These are phyloP conservation scores for Pomatorhinus ruficollis DNA, from an alignment of 2,113 vertebrate species.

Conservation along the genomic window DNA sequence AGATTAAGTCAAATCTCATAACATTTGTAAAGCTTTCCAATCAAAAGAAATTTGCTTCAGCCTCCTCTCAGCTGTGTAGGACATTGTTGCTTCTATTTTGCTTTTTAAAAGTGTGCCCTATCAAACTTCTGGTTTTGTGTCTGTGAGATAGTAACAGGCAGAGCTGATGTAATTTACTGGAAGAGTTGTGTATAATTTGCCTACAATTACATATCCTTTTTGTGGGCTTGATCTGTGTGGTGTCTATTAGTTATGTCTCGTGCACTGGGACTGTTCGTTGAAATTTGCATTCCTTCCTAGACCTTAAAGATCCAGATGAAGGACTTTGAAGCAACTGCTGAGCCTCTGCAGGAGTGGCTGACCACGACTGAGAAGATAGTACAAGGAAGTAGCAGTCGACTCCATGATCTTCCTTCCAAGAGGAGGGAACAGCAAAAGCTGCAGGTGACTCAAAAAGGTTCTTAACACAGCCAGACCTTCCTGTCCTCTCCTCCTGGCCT, in stretches of 20 bases:
- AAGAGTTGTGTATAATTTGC: neutral
- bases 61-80: neutral
- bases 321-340: slow-evolving; percentile 89
- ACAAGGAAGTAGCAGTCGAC: slow-evolving; percentile 85
- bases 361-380: slow-evolving; percentile 83
- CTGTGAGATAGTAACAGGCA: neutral
- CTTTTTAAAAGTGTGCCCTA: neutral
- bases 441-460: slow-evolving; percentile 78
- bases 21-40: neutral
- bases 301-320: slow-evolving; percentile 92
- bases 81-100: neutral
- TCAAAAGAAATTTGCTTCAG: neutral
- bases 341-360: slow-evolving; percentile 92
- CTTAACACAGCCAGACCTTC: neutral
- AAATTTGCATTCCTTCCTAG: slow-evolving; percentile 61
- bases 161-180: neutral
- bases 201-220: neutral
- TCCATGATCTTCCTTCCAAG: slow-evolving; percentile 91
- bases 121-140: neutral
- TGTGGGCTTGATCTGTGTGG: neutral
- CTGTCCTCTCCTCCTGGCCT: neutral
- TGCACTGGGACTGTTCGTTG: neutral
- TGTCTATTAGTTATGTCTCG: neutral
- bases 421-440: slow-evolving; percentile 90
- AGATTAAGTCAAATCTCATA: neutral